A percentile compares a stretch with the other conserved stretches of the same genome.
phyloP scores from a whole-genome alignment of 2,888 invertebrate genomes.

The Acrocyrtus sp. region DNA sequence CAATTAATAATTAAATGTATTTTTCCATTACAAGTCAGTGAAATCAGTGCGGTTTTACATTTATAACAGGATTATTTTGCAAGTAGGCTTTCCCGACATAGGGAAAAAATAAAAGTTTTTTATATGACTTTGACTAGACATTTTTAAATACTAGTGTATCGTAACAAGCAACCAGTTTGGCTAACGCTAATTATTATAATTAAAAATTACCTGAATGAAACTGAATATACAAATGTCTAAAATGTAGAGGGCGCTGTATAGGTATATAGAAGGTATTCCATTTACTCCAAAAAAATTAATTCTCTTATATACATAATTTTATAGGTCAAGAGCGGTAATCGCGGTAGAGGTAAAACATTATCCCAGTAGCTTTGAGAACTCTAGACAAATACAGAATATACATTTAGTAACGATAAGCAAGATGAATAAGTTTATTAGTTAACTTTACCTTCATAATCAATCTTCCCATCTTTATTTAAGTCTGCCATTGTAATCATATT shows the following conservation, averaged over 20 bases:
- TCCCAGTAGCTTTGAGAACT: conserved; percentile 73
- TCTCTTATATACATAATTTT: neutral
- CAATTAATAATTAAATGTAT: too few species aligned
- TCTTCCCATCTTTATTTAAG: conserved; percentile 81
- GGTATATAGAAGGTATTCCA: neutral
- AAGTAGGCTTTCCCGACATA: too few species aligned
- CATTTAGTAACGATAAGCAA: neutral
- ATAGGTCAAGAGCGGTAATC: too few species aligned
- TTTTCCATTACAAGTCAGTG: too few species aligned
- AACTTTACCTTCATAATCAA: conserved; percentile 83
- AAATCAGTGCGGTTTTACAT: too few species aligned
- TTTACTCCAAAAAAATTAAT: neutral
- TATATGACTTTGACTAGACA: too few species aligned
- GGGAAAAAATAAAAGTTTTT: too few species aligned
- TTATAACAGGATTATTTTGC: too few species aligned
- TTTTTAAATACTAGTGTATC: too few species aligned
- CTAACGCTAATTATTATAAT: neutral
- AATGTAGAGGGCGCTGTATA: too few species aligned
- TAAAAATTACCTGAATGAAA: neutral
- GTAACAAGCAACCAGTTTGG: too few species aligned
- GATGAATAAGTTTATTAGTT: neutral
- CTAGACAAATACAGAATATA: conserved; percentile 67
- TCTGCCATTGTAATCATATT: conserved; percentile 80
- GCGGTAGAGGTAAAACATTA: conserved; percentile 64
- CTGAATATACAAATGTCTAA: neutral